Base-by-base conservation (phyloP, 2,113 vertebrate species). In the Tenebrosternarchus preto region DNA sequence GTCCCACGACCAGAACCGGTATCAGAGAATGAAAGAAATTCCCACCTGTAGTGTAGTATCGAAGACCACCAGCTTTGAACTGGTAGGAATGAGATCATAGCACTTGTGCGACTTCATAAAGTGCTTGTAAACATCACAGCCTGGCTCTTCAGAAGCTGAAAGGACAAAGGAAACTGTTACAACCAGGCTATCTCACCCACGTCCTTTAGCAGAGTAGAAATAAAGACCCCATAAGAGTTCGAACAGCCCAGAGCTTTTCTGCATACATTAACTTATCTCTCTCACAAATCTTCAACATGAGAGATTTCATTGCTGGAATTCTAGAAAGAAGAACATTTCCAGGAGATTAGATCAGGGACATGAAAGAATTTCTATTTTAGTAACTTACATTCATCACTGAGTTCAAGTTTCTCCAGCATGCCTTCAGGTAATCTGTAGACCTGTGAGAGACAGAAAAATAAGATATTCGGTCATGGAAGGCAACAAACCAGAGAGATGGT, bases 31-130 rank as follows among this genome's bases (percentile, higher is more conserved):
- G 43, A 50, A 2, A 12, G 9, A 50, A 50, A 33, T 77, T 90
- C 94, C 93, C 83, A 98, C 98, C 92, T 99, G 96, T 85, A 99
- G 94, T 0, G 96, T 96, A n/a, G 97, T 99, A 87, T 99, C 98
- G 75, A 99, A 99, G 88, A 99, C 97, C 22, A 99, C 98, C 83
- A 99, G 94, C 91, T 99, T 99, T 50, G 98, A 99, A 85, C 98
- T 99, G 39, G 98, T 99, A 15, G 98, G 98, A 80, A 99, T 95
- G 82, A 99, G 98, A 91, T 99, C 98, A 0, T 99, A 99, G 93
- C 98, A 99, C 94, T 95, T 96, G 92, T 99, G 97, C 84, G 97
- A 98, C 93, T 93, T 98, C 97, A 99, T 99, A 91, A 99, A 99
- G 87, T 95, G 93, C 93, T 95, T 95, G 92, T 99, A 99, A 93